A percentile compares a stretch with the other conserved stretches of the same genome.
Evolutionary conservation across 2,113 vertebrate species (phyloP).

Genomic region (Aphelocoma coerulescens): DNA sequence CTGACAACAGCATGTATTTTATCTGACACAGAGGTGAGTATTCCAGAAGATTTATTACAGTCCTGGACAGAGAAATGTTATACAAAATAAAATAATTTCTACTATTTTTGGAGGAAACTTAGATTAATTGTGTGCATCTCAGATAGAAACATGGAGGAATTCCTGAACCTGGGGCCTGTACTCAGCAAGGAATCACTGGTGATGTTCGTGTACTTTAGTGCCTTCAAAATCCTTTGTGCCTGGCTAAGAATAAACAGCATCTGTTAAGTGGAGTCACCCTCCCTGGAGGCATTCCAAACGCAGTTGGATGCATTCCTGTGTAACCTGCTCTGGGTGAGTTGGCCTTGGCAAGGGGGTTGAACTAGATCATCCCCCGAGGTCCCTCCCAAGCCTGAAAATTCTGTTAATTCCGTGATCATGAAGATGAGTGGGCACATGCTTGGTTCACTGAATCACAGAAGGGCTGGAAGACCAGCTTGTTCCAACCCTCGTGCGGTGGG

Average conservation of each 20-base stretch:
- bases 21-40: background rate
- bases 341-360: background rate
- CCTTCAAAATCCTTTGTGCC: background rate
- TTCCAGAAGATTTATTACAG: background rate
- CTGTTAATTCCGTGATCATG: background rate
- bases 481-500: background rate
- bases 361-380: fast-evolving
- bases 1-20: background rate
- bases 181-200: too few relatives aligned
- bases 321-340: background rate
- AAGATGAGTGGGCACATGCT: fast-evolving
- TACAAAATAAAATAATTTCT: background rate
- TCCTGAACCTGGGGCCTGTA: background rate
- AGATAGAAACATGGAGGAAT: fast-evolving
- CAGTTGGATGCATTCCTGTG: background rate
- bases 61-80: background rate
- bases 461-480: background rate
- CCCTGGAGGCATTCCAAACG: background rate
- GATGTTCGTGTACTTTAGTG: background rate
- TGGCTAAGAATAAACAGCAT: background rate
- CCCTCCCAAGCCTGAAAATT: background rate
- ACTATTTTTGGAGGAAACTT: fast-evolving
- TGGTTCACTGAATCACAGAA: background rate
- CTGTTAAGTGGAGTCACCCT: background rate
- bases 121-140: fast-evolving